A percentile compares a stretch with the other conserved stretches of the same genome.
phyloP scores from a whole-genome alignment of 2,797 vertebrate genomes.

The Stomatorhinus walkeri region DNA sequence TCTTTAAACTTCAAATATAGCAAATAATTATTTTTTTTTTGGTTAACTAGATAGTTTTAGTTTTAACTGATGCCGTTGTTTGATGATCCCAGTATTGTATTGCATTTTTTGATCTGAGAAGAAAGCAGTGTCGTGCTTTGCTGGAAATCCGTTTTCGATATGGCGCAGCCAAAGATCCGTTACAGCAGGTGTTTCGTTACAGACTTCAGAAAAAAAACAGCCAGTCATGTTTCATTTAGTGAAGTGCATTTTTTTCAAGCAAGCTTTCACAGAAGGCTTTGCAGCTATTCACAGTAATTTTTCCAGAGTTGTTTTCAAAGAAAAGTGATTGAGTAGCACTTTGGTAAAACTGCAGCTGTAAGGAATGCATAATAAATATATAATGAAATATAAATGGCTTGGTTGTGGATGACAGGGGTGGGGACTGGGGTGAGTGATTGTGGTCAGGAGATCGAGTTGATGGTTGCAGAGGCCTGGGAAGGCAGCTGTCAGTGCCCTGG shows the following conservation, averaged over 20 bases:
- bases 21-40: background rate
- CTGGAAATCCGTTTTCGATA: background rate
- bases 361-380: background rate
- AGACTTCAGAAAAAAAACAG: background rate
- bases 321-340: background rate
- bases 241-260: background rate
- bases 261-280: background rate
- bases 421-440: background rate
- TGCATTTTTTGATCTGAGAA: background rate
- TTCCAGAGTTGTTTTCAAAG: background rate
- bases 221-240: background rate
- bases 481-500: background rate
- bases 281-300: background rate
- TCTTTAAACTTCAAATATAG: background rate
- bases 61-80: background rate
- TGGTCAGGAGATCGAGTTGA: background rate
- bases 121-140: background rate
- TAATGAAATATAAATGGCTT: slow-evolving; percentile 10
- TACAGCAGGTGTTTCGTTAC: background rate
- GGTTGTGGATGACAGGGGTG: background rate
- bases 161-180: background rate
- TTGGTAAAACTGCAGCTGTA: background rate
- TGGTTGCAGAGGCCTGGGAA: background rate
- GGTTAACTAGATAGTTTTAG: background rate
- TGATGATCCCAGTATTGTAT: background rate